Conservation (phyloP, 1,140 invertebrate species). For the Calephelis virginiensis region DNA sequence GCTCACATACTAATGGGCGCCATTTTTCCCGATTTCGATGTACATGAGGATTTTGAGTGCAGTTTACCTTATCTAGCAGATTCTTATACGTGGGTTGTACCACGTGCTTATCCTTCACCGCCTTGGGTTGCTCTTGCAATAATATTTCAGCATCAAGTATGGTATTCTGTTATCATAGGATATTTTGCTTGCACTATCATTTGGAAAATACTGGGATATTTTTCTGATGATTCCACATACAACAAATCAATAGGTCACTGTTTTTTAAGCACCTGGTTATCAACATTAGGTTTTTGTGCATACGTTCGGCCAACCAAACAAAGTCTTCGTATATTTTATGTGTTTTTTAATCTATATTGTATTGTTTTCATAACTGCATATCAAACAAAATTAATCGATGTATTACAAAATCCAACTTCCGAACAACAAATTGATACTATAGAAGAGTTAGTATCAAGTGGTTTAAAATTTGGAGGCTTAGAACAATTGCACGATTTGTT, state of each 20-base stretch:
- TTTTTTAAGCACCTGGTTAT: conserved; percentile 68
- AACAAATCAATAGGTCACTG: conserved; percentile 61
- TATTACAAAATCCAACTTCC: conserved; percentile 73
- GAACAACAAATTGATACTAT: conserved; percentile 73
- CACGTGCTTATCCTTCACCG: conserved; percentile 58
- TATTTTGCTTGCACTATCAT: conserved; percentile 62
- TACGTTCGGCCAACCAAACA: conserved; percentile 66
- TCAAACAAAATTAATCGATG: conserved; percentile 76
- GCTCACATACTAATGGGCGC: conserved; percentile 77
- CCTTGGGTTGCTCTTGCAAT: conserved; percentile 69
- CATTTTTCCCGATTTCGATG: conserved; percentile 78
- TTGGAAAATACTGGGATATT: conserved; percentile 66
- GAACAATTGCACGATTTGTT: conserved; percentile 77
- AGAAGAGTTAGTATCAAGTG: conserved; percentile 63
- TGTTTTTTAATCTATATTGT: conserved; percentile 72
- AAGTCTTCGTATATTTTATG: conserved; percentile 73
- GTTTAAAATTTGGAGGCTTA: conserved; percentile 69
- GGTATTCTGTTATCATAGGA: conserved; percentile 57
- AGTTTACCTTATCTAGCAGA: conserved; percentile 75
- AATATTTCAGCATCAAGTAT: conserved; percentile 68
- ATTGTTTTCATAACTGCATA: conserved; percentile 75
- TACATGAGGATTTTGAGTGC: conserved; percentile 75
- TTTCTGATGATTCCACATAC: conserved; percentile 61
- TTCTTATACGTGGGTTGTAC: conserved; percentile 77
- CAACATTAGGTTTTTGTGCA: conserved; percentile 60